Evolutionary conservation across 2,888 invertebrate genomes (phyloP), one percentile per base, ranked within the genome.

Genomic region (Ganaspis brasiliensis): DNA sequence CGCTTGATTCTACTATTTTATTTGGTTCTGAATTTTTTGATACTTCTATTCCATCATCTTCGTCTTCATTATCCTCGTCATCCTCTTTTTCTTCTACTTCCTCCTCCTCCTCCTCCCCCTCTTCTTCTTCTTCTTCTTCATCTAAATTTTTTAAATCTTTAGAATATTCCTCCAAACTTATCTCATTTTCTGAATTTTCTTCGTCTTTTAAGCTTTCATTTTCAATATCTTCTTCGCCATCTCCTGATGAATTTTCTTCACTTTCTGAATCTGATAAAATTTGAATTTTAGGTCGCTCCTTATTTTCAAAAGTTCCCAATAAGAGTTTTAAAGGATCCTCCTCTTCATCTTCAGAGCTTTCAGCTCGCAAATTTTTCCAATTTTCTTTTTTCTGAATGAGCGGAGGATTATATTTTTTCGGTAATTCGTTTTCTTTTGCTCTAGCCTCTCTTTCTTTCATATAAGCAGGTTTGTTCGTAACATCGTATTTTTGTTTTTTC

Each of bases 241-340:
- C 57, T 35, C 72, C 72, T 26, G 78, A 77, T 10, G 12, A 70
- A 57, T 79, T 67, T 26, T 83, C 73, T 26, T 81, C 84, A 12
- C 63, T 73, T 37, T 75, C 76, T 26, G 91, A 91, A 31, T 87
- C 87, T 49, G 92, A 92, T 61, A 91, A 92, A 78, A 91, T 89
- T 12, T 91, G 90, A 16, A 81, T 61, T 61, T 83, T 84, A 12
- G 40, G 16, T 9, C 1, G 45, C 0, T 84, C 85, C 1, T 79
- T 80, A 31, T 26, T 75, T 3, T 59, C 72, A 70, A 91, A 94
- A 76, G 93, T 93, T 0, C 93, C 92, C 24, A 95, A 86, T 59
- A 95, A 87, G 82, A 93, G 92, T 52, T 91, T 92, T 84, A 93
- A 92, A 3, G 92, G 91, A 90, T 94, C 91, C 56, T 87, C 84